Evolutionary conservation across 2,113 vertebrate genomes (phyloP).

Genomic region (Pedionomus torquatus): DNA sequence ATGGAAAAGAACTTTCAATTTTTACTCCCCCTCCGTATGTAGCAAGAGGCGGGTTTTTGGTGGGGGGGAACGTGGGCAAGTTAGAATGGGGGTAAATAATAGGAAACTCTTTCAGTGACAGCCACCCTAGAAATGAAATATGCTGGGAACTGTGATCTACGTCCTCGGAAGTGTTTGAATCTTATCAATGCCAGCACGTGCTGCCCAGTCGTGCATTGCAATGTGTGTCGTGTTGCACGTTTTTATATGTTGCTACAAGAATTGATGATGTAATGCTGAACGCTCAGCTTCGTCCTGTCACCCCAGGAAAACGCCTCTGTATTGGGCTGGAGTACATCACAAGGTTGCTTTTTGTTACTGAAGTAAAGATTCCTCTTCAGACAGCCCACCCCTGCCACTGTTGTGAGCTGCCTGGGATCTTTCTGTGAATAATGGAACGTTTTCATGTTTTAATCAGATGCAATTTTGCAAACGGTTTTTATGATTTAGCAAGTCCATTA

Average conservation of each 20-base stretch:
- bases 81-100: background rate
- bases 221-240: background rate
- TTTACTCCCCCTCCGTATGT: background rate
- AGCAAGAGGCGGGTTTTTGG: background rate
- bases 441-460: slow-evolving; percentile 80
- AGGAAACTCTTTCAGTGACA: background rate
- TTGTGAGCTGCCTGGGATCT: background rate
- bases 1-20: background rate
- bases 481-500: slow-evolving; percentile 85
- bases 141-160: background rate
- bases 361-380: background rate
- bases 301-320: background rate
- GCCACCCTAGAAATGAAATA: background rate
- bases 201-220: background rate
- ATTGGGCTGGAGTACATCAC: background rate
- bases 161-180: background rate
- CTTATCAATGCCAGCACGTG: background rate
- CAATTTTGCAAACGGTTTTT: slow-evolving; percentile 78
- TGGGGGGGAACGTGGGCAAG: background rate
- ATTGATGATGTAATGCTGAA: slow-evolving; percentile 16
- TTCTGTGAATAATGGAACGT: slow-evolving; percentile 73
- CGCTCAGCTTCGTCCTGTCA: background rate
- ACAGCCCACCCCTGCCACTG: background rate
- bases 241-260: background rate
- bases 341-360: background rate